phyloP scores from a whole-genome alignment of 2,888 invertebrate genomes.

The Rugalucina vietnamica region DNA sequence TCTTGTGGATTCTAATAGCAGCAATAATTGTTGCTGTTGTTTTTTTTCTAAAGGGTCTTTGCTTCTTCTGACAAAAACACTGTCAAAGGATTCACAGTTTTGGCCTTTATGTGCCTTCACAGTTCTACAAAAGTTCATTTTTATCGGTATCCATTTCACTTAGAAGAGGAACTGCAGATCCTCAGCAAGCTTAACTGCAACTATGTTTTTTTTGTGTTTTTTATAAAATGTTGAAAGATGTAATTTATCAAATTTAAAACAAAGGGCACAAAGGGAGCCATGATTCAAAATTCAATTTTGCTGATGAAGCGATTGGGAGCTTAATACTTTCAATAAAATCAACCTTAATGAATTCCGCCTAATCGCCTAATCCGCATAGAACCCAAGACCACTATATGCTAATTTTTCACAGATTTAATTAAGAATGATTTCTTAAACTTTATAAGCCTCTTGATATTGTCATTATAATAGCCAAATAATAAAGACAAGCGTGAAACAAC shows the following conservation, averaged over 20 bases:
- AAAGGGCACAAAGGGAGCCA: background rate
- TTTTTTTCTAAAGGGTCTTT: too few relatives aligned
- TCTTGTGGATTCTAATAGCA: background rate
- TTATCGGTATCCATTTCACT: too few relatives aligned
- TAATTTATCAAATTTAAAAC: constrained; percentile 2
- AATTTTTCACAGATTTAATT: background rate
- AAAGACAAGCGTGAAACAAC: background rate
- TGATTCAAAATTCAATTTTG: constrained; percentile 5
- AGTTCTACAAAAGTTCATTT: too few relatives aligned
- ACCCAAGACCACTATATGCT: background rate
- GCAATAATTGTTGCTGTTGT: too few relatives aligned
- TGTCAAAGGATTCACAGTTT: too few relatives aligned
- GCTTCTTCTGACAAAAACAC: too few relatives aligned
- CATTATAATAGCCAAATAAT: constrained; percentile 3
- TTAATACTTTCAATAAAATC: constrained; percentile 1
- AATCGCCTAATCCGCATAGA: background rate
- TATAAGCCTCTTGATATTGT: background rate
- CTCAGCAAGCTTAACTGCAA: too few relatives aligned
- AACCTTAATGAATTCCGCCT: background rate
- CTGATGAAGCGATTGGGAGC: background rate
- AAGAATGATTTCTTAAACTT: background rate
- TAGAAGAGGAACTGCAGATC: too few relatives aligned
- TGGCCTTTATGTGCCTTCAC: too few relatives aligned
- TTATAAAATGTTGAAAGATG: background rate
- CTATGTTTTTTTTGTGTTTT: too few relatives aligned